phyloP scores from a whole-genome alignment of 2,797 vertebrate species.

The Telmatherina bonti region DNA sequence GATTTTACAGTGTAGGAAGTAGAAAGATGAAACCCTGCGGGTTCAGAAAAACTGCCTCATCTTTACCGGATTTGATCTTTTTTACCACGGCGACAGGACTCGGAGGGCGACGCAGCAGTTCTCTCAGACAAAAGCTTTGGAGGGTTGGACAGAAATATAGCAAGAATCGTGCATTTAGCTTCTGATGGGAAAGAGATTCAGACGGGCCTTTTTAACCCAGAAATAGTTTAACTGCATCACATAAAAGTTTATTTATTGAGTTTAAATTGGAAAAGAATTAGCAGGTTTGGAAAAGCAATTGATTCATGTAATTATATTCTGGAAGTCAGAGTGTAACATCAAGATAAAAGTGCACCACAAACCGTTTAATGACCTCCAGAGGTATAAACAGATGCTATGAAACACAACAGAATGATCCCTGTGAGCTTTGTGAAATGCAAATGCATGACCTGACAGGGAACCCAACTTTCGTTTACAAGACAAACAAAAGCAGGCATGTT shows the following conservation, averaged over 20 bases:
- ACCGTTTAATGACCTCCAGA: background rate
- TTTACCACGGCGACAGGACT: background rate
- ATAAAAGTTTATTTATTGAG: background rate
- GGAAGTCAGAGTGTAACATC: background rate
- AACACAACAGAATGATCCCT: slow-evolving; percentile 48
- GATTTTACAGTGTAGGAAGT: background rate
- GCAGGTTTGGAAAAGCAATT: background rate
- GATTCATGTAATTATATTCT: too few species aligned
- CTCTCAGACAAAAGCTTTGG: background rate
- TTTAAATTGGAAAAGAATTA: background rate
- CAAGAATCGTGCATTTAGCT: background rate
- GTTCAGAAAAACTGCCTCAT: slow-evolving; percentile 7
- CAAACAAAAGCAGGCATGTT: slow-evolving; percentile 81
- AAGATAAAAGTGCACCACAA: slow-evolving; percentile 3
- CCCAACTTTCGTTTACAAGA: slow-evolving; percentile 79
- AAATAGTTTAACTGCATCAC: background rate
- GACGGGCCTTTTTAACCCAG: background rate
- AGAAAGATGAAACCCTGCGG: slow-evolving; percentile 8
- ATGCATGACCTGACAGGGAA: slow-evolving; percentile 70
- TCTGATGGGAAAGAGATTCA: background rate
- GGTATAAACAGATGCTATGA: slow-evolving; percentile 30
- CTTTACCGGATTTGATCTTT: slow-evolving; percentile 3
- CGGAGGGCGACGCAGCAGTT: background rate
- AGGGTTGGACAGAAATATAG: background rate
- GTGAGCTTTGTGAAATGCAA: slow-evolving; percentile 77